Conservation (phyloP, 1,140 invertebrate species). For the Cydia splendana region DNA sequence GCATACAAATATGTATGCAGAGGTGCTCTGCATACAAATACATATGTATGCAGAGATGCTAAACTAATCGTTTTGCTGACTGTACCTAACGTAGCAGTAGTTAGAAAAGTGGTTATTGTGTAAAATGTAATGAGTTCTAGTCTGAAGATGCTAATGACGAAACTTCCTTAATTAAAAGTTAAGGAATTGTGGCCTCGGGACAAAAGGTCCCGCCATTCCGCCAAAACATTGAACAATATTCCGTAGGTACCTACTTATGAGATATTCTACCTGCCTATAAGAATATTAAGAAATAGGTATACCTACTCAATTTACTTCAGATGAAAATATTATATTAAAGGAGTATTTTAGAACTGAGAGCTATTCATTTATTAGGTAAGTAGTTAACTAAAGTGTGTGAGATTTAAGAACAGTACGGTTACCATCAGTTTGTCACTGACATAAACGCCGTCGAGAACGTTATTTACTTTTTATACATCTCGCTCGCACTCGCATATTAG, state of each 20-base stretch:
- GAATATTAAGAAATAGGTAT: not conserved
- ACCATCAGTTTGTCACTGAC: too few relatives aligned
- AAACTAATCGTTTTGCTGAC: too few relatives aligned
- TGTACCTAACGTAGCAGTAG: constrained; percentile 1
- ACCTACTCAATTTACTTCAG: not conserved
- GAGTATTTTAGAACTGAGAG: too few relatives aligned
- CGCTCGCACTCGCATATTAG: too few relatives aligned
- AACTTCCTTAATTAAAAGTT: constrained; percentile 32
- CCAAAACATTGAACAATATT: constrained; percentile 26
- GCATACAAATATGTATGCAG: too few relatives aligned
- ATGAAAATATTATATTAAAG: not conserved
- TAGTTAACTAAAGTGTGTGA: too few relatives aligned
- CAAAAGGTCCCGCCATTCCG: constrained; percentile 20
- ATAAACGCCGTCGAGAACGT: too few relatives aligned
- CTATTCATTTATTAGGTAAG: too few relatives aligned
- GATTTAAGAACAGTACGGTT: too few relatives aligned
- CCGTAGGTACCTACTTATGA: not conserved
- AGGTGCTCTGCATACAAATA: too few relatives aligned
- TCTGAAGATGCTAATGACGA: constrained; percentile 28
- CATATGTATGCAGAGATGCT: too few relatives aligned
- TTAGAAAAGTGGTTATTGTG: constrained; percentile 18
- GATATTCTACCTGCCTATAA: not conserved
- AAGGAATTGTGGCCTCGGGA: constrained; percentile 2
- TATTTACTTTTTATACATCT: too few relatives aligned
- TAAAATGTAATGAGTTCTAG: constrained; percentile 10